Conservation (phyloP, 2,797 vertebrate species). For the Eremophila alpestris region DNA sequence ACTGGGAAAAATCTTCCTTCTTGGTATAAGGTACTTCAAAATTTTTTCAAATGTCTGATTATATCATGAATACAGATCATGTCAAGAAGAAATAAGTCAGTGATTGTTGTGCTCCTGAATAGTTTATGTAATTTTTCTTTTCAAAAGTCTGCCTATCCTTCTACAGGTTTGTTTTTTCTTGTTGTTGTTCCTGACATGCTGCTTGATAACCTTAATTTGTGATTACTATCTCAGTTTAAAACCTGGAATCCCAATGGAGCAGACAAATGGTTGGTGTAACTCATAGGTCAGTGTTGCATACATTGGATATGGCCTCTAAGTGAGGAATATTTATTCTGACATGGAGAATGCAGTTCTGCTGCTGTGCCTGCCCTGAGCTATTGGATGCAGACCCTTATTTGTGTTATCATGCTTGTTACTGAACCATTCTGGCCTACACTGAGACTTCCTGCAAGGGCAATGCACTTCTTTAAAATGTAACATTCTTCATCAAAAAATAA, state of each 20-base stretch:
- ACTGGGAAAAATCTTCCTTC: neutral
- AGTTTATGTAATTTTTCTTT: neutral
- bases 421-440: neutral
- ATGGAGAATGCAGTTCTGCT: neutral
- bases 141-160: neutral
- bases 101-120: neutral
- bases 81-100: neutral
- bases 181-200: neutral
- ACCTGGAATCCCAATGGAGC: neutral
- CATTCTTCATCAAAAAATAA: neutral
- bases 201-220: neutral
- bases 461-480: neutral
- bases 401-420: neutral
- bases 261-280: neutral
- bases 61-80: neutral
- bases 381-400: neutral
- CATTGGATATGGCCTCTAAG: neutral
- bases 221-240: neutral
- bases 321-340: neutral
- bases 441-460: neutral
- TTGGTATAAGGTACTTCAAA: neutral
- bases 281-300: neutral
- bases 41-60: neutral
- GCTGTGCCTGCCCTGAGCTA: neutral
- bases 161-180: neutral